Base-by-base conservation (phyloP, 2,888 invertebrate genomes). In the Lochmaea capreae region DNA sequence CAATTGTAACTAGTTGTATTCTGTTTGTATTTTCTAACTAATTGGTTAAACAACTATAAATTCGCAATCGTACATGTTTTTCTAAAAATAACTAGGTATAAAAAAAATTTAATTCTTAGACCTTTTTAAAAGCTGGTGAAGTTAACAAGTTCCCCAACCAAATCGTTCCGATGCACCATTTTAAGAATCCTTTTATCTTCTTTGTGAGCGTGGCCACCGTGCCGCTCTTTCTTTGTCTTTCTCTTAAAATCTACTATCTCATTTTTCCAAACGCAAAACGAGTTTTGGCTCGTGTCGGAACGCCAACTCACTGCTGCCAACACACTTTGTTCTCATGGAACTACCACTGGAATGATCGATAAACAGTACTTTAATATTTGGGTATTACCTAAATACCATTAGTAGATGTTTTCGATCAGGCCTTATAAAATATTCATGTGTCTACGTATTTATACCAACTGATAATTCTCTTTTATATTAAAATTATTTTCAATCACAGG, bases 171-270 rank as follows among this genome's bases (percentile, higher is more conserved):
- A 70, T 71, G 73, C 73, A 76, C 73, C 73, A 66, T 76, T 73
- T 70, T 71, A 71, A 66, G 74, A 74, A 72, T 68, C 72, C 69
- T 67, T 66, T 74, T 74, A 74, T 73, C 74, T 76, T 65, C 76
- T 74, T 76, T 76, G 76, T 76, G 76, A 73, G 58, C 71, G 73
- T 67, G 76, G 73, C 72, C 71, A 74, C 76, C 76, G 74, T 74
- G 68, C 58, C 72, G 73, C 71, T 71, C 65, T 49, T n/a, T 54
- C 46, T 54, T 39, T 18, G 14, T 66, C 49, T 39, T 33, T 54
- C 16, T 66, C 33, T 66, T 43, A 39, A 26, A 33, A 59, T 59
- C 33, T 33, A 14, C 26, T 59, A 59, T 59, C 59, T 59, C 59
- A 42, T 62, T 62, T 62, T 62, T 62, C 42, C 11, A 42, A 39